phyloP scores from a whole-genome alignment of 2,113 vertebrate species.

The Agelaius phoeniceus region DNA sequence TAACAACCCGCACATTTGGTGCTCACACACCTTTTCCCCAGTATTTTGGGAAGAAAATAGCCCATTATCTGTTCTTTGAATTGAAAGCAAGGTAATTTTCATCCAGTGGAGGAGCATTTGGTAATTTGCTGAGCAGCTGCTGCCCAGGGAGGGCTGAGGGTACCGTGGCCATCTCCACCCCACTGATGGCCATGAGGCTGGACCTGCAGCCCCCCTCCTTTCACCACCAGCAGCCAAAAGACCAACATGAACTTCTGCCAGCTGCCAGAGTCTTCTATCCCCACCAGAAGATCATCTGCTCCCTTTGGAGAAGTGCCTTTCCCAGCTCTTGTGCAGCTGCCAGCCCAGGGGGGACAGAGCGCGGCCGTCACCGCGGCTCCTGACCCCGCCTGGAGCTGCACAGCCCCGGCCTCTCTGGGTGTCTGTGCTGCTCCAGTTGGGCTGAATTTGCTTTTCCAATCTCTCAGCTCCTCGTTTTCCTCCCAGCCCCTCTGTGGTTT shows the following conservation, averaged over 20 bases:
- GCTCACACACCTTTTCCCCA: not conserved
- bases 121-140: not conserved
- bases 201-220: not conserved
- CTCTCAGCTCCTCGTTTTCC: not conserved
- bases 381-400: not conserved
- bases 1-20: not conserved
- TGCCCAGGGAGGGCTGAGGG: fast-evolving
- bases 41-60: constrained; percentile 40
- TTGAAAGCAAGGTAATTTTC: constrained; percentile 37
- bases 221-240: not conserved
- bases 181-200: fast-evolving
- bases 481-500: not conserved
- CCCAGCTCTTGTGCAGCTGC: constrained; percentile 37
- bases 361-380: not conserved
- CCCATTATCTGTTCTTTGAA: constrained; percentile 28
- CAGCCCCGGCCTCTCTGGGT: not conserved
- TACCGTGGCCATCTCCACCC: not conserved
- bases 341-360: not conserved
- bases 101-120: not conserved
- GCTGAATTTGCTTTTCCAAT: not conserved
- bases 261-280: not conserved
- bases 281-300: not conserved
- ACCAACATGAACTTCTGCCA: not conserved
- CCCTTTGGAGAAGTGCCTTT: not conserved
- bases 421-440: constrained; percentile 15